phyloP scores from a whole-genome alignment of 2,113 vertebrate species.

The Phyllostomus discolor region DNA sequence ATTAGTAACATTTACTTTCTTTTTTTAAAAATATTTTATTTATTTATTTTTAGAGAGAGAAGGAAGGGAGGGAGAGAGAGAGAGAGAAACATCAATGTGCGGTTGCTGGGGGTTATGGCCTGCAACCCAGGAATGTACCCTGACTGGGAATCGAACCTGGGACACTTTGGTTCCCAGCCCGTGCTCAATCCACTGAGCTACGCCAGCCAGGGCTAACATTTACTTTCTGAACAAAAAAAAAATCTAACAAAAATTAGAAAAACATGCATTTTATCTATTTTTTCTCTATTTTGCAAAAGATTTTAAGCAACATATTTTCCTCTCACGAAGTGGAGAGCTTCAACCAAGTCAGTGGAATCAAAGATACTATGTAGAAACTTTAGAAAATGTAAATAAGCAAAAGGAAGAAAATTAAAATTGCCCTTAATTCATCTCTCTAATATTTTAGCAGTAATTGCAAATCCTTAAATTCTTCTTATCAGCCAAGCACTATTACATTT shows the following conservation, averaged over 20 bases:
- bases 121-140: too few relatives aligned
- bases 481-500: not conserved
- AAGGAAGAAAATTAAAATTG: constrained; percentile 36
- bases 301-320: not conserved
- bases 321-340: not conserved
- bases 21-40: too few relatives aligned
- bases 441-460: not conserved
- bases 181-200: too few relatives aligned
- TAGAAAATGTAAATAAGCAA: not conserved
- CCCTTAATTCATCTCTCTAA: not conserved
- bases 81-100: too few relatives aligned
- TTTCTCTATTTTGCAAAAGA: not conserved
- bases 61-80: too few relatives aligned
- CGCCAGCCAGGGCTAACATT: too few relatives aligned
- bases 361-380: not conserved
- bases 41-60: too few relatives aligned
- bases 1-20: not conserved
- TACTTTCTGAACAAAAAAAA: not conserved
- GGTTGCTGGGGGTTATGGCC: too few relatives aligned
- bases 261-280: not conserved
- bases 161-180: too few relatives aligned
- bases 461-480: not conserved
- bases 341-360: not conserved
- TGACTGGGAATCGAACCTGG: too few relatives aligned
- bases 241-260: not conserved